phyloP scores from a whole-genome alignment of 2,888 invertebrate genomes.

The Eupsilia transversa region DNA sequence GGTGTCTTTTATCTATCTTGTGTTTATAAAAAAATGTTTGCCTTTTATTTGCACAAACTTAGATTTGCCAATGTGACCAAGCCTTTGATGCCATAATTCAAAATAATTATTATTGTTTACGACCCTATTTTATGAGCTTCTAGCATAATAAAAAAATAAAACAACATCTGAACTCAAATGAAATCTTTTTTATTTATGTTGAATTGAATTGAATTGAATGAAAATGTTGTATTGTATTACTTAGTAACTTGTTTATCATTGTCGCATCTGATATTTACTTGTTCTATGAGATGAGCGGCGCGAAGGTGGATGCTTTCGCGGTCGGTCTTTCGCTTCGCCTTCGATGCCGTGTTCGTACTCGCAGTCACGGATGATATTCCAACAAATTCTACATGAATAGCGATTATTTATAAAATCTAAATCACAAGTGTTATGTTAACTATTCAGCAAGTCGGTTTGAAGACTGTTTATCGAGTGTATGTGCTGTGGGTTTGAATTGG shows the following conservation, averaged over 20 bases:
- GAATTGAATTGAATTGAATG: no score
- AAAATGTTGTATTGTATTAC: no score
- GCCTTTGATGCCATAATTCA: no score
- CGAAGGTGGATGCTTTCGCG: conserved; percentile 84
- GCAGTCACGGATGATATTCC: conserved; percentile 85
- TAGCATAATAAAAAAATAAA: no score
- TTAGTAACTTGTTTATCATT: conserved; percentile 45
- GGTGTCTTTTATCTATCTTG: no score
- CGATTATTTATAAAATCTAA: conserved; percentile 78
- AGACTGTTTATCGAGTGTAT: conserved; percentile 78
- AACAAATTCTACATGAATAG: conserved; percentile 83
- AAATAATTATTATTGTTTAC: no score
- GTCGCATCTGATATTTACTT: conserved; percentile 56
- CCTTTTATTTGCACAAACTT: no score
- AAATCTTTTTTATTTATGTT: not conserved
- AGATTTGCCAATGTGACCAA: no score
- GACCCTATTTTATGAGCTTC: no score
- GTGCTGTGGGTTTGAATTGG: conserved; percentile 79
- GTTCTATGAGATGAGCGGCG: conserved; percentile 82
- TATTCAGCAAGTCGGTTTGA: conserved; percentile 73
- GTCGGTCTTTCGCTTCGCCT: conserved; percentile 86
- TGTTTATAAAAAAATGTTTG: no score
- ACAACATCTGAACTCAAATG: not conserved
- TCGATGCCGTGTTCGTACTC: conserved; percentile 88
- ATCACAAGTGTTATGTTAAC: conserved; percentile 81